Evolutionary conservation across 2,113 vertebrate species (phyloP).

Genomic region (Cariama cristata): DNA sequence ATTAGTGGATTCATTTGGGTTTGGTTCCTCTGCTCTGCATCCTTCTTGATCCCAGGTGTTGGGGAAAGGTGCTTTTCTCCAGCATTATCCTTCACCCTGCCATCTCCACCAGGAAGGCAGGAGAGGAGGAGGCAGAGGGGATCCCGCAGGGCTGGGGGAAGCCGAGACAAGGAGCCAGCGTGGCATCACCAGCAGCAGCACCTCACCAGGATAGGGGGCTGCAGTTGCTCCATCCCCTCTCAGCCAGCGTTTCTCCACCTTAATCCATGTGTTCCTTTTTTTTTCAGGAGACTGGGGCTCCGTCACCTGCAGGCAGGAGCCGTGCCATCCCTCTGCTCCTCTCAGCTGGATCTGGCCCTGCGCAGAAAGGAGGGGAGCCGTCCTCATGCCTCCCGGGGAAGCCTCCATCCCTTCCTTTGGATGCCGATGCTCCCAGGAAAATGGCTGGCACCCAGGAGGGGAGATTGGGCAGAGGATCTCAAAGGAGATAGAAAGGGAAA

Average conservation of each 20-base stretch:
- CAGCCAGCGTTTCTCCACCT: fast-evolving
- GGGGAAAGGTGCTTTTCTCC: not conserved
- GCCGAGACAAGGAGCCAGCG: not conserved
- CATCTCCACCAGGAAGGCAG: not conserved
- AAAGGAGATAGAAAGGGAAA: not conserved
- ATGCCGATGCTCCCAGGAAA: not conserved
- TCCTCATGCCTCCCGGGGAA: fast-evolving
- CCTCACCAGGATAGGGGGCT: not conserved
- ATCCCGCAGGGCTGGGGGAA: not conserved
- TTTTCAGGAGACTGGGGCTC: not conserved
- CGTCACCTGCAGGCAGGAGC: not conserved
- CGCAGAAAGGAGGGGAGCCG: not conserved
- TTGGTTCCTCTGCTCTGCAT: not conserved
- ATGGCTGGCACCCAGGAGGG: fast-evolving
- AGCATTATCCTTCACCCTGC: not conserved
- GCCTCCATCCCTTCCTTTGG: not conserved
- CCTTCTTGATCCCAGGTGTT: not conserved
- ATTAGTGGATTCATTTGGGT: not conserved
- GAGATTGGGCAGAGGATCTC: not conserved
- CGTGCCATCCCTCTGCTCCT: not conserved
- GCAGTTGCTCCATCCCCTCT: not conserved
- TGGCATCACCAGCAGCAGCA: not conserved
- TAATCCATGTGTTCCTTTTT: not conserved
- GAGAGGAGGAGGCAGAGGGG: not conserved
- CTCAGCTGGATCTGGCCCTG: not conserved